Base-by-base conservation (phyloP, 1,140 invertebrate genomes). In the Hyles vespertilio region DNA sequence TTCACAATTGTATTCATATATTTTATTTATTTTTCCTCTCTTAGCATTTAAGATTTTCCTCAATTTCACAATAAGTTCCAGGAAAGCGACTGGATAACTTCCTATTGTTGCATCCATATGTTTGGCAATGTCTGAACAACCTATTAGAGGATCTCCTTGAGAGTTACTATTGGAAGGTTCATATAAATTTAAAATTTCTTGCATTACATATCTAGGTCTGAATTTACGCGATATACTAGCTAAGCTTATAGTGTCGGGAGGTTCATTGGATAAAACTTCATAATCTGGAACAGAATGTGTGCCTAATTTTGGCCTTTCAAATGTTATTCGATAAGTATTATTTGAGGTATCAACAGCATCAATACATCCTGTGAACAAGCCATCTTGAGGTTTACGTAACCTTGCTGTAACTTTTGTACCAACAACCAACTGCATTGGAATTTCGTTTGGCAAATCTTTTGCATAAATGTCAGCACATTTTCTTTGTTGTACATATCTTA, bases 281-380 rank as follows among this genome's bases (percentile, higher is more conserved):
- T 95, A 98, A 91, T 99, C 98, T 11, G 97, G 97, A 57, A 99
- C 96, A 56, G 98, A 98, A 84, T 98, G 97, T 8, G 98, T 98
- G 4, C 98, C 98, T 34, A 99, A 90, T 9, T 97, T 97, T 47
- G 93, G 92, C 60, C 97, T 91, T 83, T 99, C 98, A 90, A 99
- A 99, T 1, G 96, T 97, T 58, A 99, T 97, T 73, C 98, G 92
- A 81, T 99, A 99, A n/a, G 96, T 97, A 78, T 98, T 98, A 79
- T 98, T 97, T 3, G 97, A 95, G 2, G 97, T 98, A 81, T 99
- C 97, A n/a, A 99, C 95, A 44, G 98, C 98, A 89, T 99, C 98
- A 63, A 99, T 97, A 46, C 94, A 96, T 5, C 98, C 98, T 56
- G 96, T 98, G 77, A 99, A 99, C 33, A 99, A 91, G 10, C 98